Percentiles rank a stretch among this genome's conserved stretches.
phyloP scores from a whole-genome alignment of 2,888 invertebrate genomes.

The Pristionchus japonicus region DNA sequence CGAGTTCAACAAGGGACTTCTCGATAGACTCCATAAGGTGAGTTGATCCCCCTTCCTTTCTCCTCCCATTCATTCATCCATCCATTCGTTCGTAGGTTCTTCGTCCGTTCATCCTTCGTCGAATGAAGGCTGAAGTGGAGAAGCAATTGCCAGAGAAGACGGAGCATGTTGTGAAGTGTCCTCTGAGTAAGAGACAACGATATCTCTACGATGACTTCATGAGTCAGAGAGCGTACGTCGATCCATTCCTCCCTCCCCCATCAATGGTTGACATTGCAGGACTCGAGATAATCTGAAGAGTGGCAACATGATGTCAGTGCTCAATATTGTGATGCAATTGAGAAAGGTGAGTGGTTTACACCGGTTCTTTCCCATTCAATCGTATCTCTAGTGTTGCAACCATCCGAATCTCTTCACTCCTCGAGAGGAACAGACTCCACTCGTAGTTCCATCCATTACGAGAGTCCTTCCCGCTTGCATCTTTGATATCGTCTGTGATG shows the following conservation, averaged over 20 bases:
- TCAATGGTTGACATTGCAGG: slow-evolving; percentile 77
- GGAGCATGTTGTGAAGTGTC: slow-evolving; percentile 93
- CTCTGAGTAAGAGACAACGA: slow-evolving; percentile 93
- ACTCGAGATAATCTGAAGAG: slow-evolving; percentile 92
- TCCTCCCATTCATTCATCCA: neutral
- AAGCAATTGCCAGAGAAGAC: slow-evolving; percentile 97
- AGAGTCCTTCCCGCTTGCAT: slow-evolving; percentile 54
- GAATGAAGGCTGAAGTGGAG: slow-evolving; percentile 94
- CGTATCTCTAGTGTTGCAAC: slow-evolving; percentile 82
- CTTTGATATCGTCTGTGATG: slow-evolving; percentile 52
- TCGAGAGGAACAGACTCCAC: slow-evolving; percentile 92
- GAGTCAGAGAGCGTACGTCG: slow-evolving; percentile 83
- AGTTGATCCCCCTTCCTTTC: neutral
- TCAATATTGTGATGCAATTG: slow-evolving; percentile 96
- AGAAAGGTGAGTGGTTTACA: slow-evolving; percentile 80
- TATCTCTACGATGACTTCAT: slow-evolving; percentile 99
- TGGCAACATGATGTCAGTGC: slow-evolving; percentile 93
- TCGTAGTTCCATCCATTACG: slow-evolving; percentile 76
- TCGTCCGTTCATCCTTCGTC: slow-evolving; percentile 91
- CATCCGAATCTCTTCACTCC: slow-evolving; percentile 98
- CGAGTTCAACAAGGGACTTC: slow-evolving; percentile 90
- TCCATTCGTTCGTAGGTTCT: slow-evolving; percentile 81
- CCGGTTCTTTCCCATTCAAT: neutral
- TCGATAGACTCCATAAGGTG: slow-evolving; percentile 88
- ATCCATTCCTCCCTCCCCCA: neutral